Evolutionary conservation across 2,113 vertebrate genomes (phyloP), one percentile per base, ranked within the genome.

Genomic region (Leucosticte australis): DNA sequence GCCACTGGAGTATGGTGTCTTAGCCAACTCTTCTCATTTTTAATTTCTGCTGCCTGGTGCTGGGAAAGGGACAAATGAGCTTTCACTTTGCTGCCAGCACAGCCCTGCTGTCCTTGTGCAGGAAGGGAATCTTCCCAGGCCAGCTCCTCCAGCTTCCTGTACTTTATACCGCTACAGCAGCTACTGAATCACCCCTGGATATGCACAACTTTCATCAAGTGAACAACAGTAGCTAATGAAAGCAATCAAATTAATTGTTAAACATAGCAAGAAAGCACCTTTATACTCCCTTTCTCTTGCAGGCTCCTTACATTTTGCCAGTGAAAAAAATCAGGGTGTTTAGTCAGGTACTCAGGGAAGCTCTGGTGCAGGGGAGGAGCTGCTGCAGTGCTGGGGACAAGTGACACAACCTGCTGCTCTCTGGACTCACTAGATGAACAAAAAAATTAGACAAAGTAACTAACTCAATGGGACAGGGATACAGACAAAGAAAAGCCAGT

Each of bases 121-220:
- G 77, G 47, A 35, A 22, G 39, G 52, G 42, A 56, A 41, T 23
- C 56, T 27, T 47, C 76, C 7, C 63, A 18, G 33, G n/a, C 37
- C 37, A 15, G 1, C 46, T 79, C 42, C 56, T 49, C 56, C 42
- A 21, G 28, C 28, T 42, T 33, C 52, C 57, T 41, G 53, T 8
- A 1, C 26, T 31, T 59, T 4, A 11, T 4, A 46, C 30, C 20
- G 4, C 27, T 14, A 1, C 22, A 27, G 5, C 7, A 13, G 46
- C 39, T 30, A 15, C 46, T 56, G 30, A 47, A 52, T 50, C 55
- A 15, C 23, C 35, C 5, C 46, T 41, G 20, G 4, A 7, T 10
- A 6, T 4, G 13, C 67, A 63, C 44, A 39, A 1, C 13, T 79
- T 37, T 4, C 55, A 28, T 16, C 24, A 39, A 67, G 15, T 23